Percentiles rank a stretch among this genome's conserved stretches.
phyloP scores from a whole-genome alignment of 2,888 invertebrate species.

The Epirrita christyi region DNA sequence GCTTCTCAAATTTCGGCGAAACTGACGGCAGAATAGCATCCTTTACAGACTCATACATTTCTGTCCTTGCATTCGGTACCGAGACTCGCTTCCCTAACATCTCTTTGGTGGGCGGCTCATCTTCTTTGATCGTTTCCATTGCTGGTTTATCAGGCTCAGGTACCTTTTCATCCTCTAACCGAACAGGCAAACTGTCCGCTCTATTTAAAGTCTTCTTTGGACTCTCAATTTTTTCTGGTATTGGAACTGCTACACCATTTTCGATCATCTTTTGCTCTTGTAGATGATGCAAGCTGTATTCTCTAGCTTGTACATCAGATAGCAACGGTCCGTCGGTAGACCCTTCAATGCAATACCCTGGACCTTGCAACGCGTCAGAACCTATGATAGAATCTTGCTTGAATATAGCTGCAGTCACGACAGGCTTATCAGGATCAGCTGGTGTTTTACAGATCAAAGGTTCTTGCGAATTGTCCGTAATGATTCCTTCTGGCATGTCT shows the following conservation, averaged over 20 bases:
- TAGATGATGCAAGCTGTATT: conserved; percentile 72
- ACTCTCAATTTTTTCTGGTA: conserved; percentile 66
- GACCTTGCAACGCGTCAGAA: conserved; percentile 71
- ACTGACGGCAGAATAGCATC: conserved; percentile 79
- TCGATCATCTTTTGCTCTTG: conserved; percentile 74
- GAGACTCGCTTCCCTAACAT: conserved; percentile 67
- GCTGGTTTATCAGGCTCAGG: conserved; percentile 44
- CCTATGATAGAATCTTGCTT: conserved; percentile 86
- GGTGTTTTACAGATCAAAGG: conserved; percentile 77
- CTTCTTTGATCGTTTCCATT: conserved; percentile 72
- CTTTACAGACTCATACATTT: conserved; percentile 83
- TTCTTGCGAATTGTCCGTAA: conserved; percentile 76
- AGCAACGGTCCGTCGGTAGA: conserved; percentile 79
- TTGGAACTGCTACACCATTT: conserved; percentile 68
- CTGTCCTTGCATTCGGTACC: conserved; percentile 73
- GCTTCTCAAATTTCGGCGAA: conserved; percentile 85
- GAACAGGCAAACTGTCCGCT: conserved; percentile 83
- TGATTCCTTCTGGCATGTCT: conserved; percentile 62
- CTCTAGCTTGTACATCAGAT: conserved; percentile 80
- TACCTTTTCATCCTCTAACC: conserved; percentile 75
- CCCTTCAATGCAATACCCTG: conserved; percentile 79
- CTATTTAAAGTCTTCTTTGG: conserved; percentile 78
- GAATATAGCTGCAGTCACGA: conserved; percentile 89
- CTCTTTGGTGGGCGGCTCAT: conserved; percentile 65
- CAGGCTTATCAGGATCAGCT: conserved; percentile 85